Percentiles rank a stretch among this genome's conserved stretches.
phyloP scores from a whole-genome alignment of 2,888 invertebrate genomes.

The Phorcus lineatus region DNA sequence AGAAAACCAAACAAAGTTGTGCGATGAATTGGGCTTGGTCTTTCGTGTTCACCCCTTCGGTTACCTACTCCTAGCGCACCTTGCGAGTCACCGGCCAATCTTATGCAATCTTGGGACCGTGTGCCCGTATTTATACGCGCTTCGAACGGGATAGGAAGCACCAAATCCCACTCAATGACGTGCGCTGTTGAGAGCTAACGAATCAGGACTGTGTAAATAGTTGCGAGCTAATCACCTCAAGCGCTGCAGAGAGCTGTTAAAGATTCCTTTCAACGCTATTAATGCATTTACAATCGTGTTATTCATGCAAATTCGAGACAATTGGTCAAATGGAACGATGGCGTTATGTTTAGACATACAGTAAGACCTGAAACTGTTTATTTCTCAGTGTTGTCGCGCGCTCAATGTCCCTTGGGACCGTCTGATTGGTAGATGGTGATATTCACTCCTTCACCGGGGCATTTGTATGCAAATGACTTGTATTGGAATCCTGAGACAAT shows the following conservation, averaged over 20 bases:
- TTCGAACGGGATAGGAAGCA: background rate
- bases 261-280: background rate
- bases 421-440: background rate
- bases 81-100: background rate
- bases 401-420: background rate
- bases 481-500: background rate
- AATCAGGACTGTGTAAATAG: background rate
- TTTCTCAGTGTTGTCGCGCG: background rate
- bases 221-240: background rate
- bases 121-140: background rate
- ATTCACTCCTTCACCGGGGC: background rate
- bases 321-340: background rate
- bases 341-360: background rate
- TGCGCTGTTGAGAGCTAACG: background rate
- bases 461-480: slow-evolving; percentile 2
- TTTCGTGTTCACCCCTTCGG: slow-evolving; percentile 1
- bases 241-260: background rate
- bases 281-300: background rate
- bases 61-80: slow-evolving; percentile 3
- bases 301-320: background rate
- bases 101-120: background rate
- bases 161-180: background rate
- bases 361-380: background rate
- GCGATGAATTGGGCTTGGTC: background rate
- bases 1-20: background rate